Conservation (phyloP, 2,888 invertebrate species). For the Orthosia gothica region DNA sequence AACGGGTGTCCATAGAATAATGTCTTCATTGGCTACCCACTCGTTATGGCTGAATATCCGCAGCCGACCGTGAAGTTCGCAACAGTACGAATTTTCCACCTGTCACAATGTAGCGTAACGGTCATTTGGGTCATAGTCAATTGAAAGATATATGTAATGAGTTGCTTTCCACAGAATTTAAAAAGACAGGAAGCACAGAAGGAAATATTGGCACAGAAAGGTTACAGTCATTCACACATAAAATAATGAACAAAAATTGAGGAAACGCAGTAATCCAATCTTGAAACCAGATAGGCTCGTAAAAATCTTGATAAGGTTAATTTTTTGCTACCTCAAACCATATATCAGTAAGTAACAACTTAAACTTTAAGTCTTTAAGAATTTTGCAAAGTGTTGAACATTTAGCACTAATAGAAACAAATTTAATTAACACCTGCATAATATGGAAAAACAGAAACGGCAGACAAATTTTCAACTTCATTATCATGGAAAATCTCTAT, state of each 20-base stretch:
- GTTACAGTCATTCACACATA: neutral
- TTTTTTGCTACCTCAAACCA: slow-evolving; percentile 6
- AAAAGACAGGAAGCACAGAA: neutral
- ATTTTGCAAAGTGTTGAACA: neutral
- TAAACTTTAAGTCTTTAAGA: neutral
- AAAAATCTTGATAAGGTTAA: neutral
- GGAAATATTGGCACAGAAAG: neutral
- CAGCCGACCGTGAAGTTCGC: slow-evolving; percentile 64
- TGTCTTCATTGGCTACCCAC: slow-evolving; percentile 67
- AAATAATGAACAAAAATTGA: neutral
- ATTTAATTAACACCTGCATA: slow-evolving; percentile 17
- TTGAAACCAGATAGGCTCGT: neutral
- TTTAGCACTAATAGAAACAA: neutral
- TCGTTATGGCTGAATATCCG: slow-evolving; percentile 57
- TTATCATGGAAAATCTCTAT: slow-evolving; percentile 17
- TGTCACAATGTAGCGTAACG: slow-evolving; percentile 48
- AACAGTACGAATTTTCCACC: slow-evolving; percentile 40
- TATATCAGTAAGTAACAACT: neutral
- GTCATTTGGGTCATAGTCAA: neutral
- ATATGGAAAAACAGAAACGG: neutral
- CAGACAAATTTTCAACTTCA: slow-evolving; percentile 17
- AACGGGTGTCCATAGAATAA: slow-evolving; percentile 58
- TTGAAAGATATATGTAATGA: slow-evolving; percentile 27
- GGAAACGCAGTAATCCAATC: neutral
- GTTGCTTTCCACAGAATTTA: neutral